Evolutionary conservation across 2,113 vertebrate species (phyloP), one percentile per base, ranked within the genome.

Genomic region (Hippocampus guttulatus): DNA sequence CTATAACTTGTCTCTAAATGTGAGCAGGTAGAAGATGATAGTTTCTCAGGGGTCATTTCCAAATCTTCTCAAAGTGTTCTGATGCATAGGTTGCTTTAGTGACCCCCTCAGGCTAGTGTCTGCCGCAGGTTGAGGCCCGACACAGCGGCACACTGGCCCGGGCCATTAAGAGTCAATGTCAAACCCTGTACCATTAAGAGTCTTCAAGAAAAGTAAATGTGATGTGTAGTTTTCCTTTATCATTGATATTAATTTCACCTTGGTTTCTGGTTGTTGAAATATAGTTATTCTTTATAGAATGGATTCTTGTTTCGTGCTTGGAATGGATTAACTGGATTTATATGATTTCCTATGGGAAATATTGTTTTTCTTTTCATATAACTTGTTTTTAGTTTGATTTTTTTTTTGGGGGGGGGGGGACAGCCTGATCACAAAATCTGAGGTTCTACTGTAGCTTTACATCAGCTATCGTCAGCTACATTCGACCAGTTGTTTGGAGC

Each of bases 401-500:
- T 27, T 61, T 58, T 3, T n/a, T n/a, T n/a, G n/a, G n/a, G n/a
- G n/a, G 30, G 5, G 33, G 33, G 33, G 27, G 5, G 8, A 38
- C 1, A 16, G 58, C 16, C 14, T 2, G 1, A 60, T 30, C 25
- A 30, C 23, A 12, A 60, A n/a, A 30, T 3, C 1, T 1, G 27
- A 60, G 23, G 25, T 58, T 14, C 23, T 23, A 27, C 21, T 67
- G n/a, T 47, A 49, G 20, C 25, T 25, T 64, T 20, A 61, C 47
- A n/a, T 23, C 3, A 63, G 45, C 30, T 20, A n/a, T 33, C 47
- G 52, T 71, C 66, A 55, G 63, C 71, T 71, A 38, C 58, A 64
- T 38, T 54, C 45, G 30, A 67, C 47, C 25, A 63, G 65, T 1
- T 16, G 43, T 18, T 30, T 2, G 73, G 45, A 27, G n/a, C n/a